phyloP scores from a whole-genome alignment of 2,797 vertebrate genomes.

The Furcifer pardalis region DNA sequence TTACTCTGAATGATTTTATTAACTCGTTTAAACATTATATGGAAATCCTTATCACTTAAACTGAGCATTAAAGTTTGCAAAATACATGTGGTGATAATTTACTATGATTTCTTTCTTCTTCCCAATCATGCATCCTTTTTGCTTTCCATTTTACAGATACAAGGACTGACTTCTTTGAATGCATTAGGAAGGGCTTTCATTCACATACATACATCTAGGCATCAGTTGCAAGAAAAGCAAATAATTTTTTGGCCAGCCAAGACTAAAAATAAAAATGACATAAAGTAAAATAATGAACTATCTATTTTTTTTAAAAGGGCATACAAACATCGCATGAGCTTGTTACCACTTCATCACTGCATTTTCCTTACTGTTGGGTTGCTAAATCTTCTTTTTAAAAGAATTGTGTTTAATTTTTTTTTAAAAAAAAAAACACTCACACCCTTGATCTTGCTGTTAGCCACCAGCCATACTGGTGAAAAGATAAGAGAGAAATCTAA shows the following conservation, averaged over 20 bases:
- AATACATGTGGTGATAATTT: background rate
- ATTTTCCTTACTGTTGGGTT: too few relatives aligned
- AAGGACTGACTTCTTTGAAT: background rate
- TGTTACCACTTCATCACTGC: too few relatives aligned
- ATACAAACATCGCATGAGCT: too few relatives aligned
- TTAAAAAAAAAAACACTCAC: too few relatives aligned
- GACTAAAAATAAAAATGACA: too few relatives aligned
- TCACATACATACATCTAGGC: background rate
- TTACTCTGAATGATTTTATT: conserved; percentile 13
- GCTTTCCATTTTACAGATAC: background rate
- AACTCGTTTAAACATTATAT: background rate
- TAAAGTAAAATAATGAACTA: too few relatives aligned
- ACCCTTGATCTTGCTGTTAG: too few relatives aligned
- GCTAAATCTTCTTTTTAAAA: too few relatives aligned
- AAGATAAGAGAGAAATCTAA: too few relatives aligned
- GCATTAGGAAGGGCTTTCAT: background rate
- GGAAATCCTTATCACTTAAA: conserved; percentile 3
- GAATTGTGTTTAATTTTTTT: too few relatives aligned
- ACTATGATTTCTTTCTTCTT: background rate
- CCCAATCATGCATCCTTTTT: background rate
- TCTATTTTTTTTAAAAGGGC: too few relatives aligned
- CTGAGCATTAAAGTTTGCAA: background rate
- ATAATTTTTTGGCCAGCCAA: background rate
- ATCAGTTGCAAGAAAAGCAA: background rate
- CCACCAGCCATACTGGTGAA: too few relatives aligned